Conservation (phyloP, 2,888 invertebrate genomes). For the Platypus cylindrus region DNA sequence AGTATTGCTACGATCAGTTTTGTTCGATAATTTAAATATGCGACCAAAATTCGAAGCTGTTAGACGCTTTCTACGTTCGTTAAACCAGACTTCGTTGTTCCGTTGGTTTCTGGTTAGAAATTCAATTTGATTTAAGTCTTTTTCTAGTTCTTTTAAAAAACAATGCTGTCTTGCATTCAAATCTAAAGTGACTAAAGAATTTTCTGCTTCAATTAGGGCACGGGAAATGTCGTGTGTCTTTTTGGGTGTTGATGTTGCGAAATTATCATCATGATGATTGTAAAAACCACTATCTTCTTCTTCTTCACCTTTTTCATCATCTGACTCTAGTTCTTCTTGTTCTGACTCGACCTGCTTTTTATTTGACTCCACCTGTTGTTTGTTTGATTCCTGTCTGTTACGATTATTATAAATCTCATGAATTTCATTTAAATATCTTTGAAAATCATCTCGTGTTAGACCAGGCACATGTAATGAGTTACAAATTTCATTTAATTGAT, state of each 20-base stretch:
- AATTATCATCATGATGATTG: background rate
- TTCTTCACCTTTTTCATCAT: no score
- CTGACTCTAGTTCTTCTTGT: no score
- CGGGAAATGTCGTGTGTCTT: background rate
- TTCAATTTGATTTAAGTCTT: constrained; percentile 17
- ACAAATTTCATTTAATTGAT: constrained; percentile 20
- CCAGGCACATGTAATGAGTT: constrained; percentile 19
- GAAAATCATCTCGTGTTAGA: constrained; percentile 16
- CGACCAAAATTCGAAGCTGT: constrained; percentile 26
- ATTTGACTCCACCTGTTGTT: no score
- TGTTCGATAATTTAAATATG: constrained; percentile 19
- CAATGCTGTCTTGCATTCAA: constrained; percentile 14
- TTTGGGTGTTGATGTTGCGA: constrained; percentile 3
- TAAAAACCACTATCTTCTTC: background rate
- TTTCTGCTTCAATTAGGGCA: constrained; percentile 4
- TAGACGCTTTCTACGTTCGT: constrained; percentile 22
- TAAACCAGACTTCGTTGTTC: constrained; percentile 19
- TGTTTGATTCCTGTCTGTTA: constrained; percentile 1
- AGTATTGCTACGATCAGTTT: constrained; percentile 17
- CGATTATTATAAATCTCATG: constrained; percentile 19
- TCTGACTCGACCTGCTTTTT: no score
- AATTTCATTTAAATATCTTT: constrained; percentile 18
- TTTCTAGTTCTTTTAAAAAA: constrained; percentile 17
- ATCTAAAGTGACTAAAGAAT: constrained; percentile 4
- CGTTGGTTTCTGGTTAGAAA: constrained; percentile 18